Evolutionary conservation across 2,888 invertebrate genomes (phyloP).

Genomic region (Gymnoscelis rufifasciata): DNA sequence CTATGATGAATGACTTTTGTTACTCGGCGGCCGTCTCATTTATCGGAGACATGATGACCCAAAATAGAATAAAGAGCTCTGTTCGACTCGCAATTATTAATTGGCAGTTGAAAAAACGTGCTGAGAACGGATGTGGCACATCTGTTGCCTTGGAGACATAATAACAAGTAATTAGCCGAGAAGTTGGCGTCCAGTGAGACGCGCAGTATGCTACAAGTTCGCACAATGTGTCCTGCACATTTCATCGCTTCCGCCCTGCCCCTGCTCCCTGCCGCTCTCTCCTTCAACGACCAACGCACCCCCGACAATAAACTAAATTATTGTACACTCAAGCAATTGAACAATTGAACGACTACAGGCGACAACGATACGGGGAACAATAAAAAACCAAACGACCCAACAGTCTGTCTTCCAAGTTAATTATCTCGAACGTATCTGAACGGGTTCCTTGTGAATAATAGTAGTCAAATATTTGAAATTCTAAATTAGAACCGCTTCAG

Average conservation of each 20-base stretch:
- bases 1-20: constrained; percentile 35
- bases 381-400: constrained; percentile 25
- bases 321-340: constrained; percentile 35
- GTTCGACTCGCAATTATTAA: constrained; percentile 30
- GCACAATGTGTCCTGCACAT: constrained; percentile 75
- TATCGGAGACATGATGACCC: constrained; percentile 27
- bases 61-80: constrained; percentile 24
- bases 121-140: constrained; percentile 72
- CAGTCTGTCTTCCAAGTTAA: constrained; percentile 23
- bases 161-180: constrained; percentile 73
- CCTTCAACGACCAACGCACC: constrained; percentile 22
- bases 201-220: constrained; percentile 44
- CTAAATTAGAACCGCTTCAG: constrained; percentile 22
- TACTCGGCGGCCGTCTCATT: constrained; percentile 15
- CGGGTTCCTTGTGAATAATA: constrained; percentile 12
- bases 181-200: constrained; percentile 45
- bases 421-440: constrained; percentile 29
- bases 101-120: constrained; percentile 37
- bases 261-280: constrained; percentile 25
- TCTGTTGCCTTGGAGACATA: constrained; percentile 70
- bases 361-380: constrained; percentile 22
- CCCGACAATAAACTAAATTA: constrained; percentile 35
- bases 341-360: constrained; percentile 32
- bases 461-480: constrained; percentile 31
- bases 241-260: constrained; percentile 54